Conservation (phyloP, 2,113 vertebrate species). For the Lates calcarifer region DNA sequence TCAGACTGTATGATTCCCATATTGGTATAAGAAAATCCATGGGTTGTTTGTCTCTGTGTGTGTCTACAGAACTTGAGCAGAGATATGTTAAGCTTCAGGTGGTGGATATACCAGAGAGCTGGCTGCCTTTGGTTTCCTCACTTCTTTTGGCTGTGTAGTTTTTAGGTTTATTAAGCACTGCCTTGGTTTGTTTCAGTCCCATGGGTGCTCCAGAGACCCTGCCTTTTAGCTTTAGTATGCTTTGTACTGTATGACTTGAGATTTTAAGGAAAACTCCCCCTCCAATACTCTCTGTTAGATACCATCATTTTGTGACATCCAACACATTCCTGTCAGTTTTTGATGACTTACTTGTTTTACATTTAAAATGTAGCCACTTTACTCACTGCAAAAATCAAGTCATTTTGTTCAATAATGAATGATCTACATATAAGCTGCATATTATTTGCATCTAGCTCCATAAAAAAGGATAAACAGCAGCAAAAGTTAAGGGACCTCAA, state of each 20-base stretch:
- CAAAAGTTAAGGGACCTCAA: too few species aligned
- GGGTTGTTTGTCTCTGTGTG: conserved; percentile 27
- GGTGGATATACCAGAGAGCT: conserved; percentile 60
- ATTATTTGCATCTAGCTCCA: too few species aligned
- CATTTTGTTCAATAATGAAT: not conserved
- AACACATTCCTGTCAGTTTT: not conserved
- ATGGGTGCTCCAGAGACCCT: conserved; percentile 27
- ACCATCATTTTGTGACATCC: not conserved
- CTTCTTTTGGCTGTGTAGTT: conserved; percentile 35
- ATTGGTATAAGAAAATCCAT: conserved; percentile 59
- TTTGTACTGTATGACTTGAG: conserved; percentile 37
- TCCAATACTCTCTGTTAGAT: not conserved
- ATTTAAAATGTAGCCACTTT: not conserved
- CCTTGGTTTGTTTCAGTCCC: conserved; percentile 45
- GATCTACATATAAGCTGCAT: too few species aligned
- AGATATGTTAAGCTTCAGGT: conserved; percentile 66
- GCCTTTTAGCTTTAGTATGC: conserved; percentile 22
- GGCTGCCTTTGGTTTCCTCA: conserved; percentile 34
- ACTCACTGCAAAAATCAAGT: not conserved
- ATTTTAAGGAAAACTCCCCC: conserved; percentile 22
- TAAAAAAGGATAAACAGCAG: too few species aligned
- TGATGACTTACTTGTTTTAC: conserved; percentile 1
- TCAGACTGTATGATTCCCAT: conserved; percentile 45
- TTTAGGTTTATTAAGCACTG: conserved; percentile 33
- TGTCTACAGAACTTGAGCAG: conserved; percentile 20